Base-by-base conservation (phyloP, 2,113 vertebrate species). In the Blennius ocellaris region DNA sequence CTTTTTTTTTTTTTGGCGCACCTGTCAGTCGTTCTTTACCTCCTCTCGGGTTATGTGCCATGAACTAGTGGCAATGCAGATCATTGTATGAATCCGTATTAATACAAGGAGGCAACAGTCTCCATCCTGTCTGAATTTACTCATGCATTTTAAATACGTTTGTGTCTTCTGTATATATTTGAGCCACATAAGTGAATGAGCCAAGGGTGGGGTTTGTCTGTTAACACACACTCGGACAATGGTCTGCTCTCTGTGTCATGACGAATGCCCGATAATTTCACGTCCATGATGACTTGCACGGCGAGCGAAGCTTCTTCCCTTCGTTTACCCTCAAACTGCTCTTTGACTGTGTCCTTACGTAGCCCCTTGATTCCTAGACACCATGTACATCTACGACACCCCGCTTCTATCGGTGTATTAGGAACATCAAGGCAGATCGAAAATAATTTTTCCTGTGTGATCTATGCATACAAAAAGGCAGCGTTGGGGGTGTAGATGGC, bases 161-260 rank as follows among this genome's bases (percentile, higher is more conserved):
- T 38, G 10, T 64, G 2, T 59, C 75, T 57, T 65, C 63, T 51
- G 49, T 61, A 14, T 67, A n/a, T 68, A 54, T 41, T 53, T 73
- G 76, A 75, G 48, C 61, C 61, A 87, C 56, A 85, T 81, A 92
- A 91, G 86, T 87, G 76, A 53, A 76, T 64, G 56, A 78, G 68
- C 75, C 67, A 88, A 89, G 93, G 93, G 92, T 94, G 93, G 90
- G 92, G 92, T 92, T 92, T 86, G 76, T 81, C 47, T 11, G 57
- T 64, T 49, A 1, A 38, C 60, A 45, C 76, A 17, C 60, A 7
- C 64, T 58, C 15, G 41, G 41, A 47, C 68, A 73, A 63, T 51
- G 77, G 82, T 69, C 57, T 48, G 75, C 52, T 87, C 48, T 69
- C 84, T 89, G 45, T 87, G 69, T 82, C 69, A 76, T 64, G 79